Base-by-base conservation (phyloP, 2,113 vertebrate species). In the Boulengeromyrus knoepffleri region DNA sequence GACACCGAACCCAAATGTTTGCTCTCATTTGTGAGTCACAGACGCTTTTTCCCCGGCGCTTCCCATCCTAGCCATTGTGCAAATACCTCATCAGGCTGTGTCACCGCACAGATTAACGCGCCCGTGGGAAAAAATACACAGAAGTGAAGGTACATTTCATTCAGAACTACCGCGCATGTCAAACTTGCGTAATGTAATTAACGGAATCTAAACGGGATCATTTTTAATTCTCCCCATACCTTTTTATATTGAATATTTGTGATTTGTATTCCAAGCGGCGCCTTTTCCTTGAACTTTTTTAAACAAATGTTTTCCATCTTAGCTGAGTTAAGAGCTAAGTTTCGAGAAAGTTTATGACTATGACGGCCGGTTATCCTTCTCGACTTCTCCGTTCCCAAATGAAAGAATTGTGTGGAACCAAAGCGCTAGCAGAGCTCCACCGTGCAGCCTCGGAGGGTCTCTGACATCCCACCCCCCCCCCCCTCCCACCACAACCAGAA, bases 1-100 rank as follows among this genome's bases (percentile, higher is more conserved):
- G 19, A 45, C 36, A 62, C 8, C 3, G 7, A 66, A n/a, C 24
- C 27, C 89, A 84, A 53, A 83, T 83, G 39, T 83, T 89, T 89
- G 89, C 49, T 84, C 74, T 89, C 17, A 42, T 70, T 84, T 58
- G 56, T 89, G 74, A 89, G 19, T 56, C 88, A 89, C 27, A 4
- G 74, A 49, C 50, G 6, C 19, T 5, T 9, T 83, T 47, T 45
- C 42, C 74, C 19, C 31, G 36, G 50, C 47, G 52, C 62, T 31
- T 27, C 62, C 49, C 36, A 56, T 39, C 49, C 77, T 9, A 39
- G 24, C 87, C 39, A 24, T 62, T 88, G 47, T 46, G 52, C 19
- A 21, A 58, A 45, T 19, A 58, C 53, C 9, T 15, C 49, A 50
- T 56, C 49, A 53, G 27, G 47, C 50, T 21, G 49, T 86, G 42